Percentiles rank a stretch among this genome's conserved stretches.
These are phyloP conservation scores for Psophia crepitans DNA, from an alignment of 2,113 vertebrate genomes.

Conservation along the genomic window DNA sequence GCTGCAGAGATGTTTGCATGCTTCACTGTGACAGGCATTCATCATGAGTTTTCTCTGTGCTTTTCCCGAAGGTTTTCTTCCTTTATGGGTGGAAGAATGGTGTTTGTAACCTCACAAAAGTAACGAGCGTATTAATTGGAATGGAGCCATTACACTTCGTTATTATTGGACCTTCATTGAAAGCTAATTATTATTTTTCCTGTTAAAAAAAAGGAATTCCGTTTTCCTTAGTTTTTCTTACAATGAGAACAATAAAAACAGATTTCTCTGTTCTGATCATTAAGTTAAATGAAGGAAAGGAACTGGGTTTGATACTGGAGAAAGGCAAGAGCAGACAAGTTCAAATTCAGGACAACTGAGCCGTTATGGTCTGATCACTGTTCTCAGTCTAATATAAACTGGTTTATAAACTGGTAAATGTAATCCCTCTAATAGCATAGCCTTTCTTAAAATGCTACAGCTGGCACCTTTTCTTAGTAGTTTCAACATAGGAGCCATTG, in stretches of 20 bases:
- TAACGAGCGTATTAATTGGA: not conserved
- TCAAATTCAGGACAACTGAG: not conserved
- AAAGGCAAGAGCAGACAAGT: not conserved
- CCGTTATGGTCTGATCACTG: not conserved
- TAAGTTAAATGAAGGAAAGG: not conserved
- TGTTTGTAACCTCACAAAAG: not conserved
- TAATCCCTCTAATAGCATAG: not conserved
- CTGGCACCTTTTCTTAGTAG: not conserved
- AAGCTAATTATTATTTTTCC: not conserved
- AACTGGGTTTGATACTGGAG: not conserved
- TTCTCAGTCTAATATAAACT: not conserved
- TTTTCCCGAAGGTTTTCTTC: not conserved
- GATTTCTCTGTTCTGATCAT: not conserved
- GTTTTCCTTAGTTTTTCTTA: not conserved
- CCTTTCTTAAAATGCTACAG: not conserved
- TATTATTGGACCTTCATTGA: not conserved
- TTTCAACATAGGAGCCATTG: not conserved
- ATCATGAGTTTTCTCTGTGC: conserved; percentile 21
- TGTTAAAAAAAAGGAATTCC: not conserved
- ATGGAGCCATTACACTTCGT: not conserved
- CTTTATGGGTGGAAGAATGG: not conserved
- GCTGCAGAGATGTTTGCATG: conserved; percentile 64
- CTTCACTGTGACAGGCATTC: conserved; percentile 39
- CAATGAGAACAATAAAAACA: not conserved
- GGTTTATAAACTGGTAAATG: not conserved